Evolutionary conservation across 2,797 vertebrate species (phyloP).

Genomic region (Mormyrus proboscirostris): DNA sequence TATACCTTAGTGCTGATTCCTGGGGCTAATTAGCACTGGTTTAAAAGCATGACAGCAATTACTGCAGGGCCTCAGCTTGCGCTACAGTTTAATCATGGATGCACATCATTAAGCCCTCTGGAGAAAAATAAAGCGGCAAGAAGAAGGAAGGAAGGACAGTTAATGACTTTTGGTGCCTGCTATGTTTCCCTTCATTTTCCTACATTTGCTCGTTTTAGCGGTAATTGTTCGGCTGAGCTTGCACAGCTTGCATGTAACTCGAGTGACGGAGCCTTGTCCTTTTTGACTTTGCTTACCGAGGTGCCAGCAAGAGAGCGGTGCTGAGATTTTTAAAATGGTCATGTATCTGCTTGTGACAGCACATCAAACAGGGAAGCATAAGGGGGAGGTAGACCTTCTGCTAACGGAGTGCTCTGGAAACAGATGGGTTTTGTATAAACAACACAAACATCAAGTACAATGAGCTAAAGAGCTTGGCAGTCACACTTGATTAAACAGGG

Average conservation of each 20-base stretch:
- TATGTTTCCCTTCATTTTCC: slow-evolving; percentile 5
- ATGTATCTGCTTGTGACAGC: slow-evolving; percentile 63
- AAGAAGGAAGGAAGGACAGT: not conserved
- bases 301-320: slow-evolving; percentile 57
- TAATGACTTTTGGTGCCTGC: slow-evolving; percentile 12
- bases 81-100: slow-evolving; percentile 14
- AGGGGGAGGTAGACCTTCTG: slow-evolving; percentile 71
- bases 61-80: not conserved
- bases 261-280: slow-evolving; percentile 36
- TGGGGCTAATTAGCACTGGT: slow-evolving; percentile 14
- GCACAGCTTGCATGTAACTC: slow-evolving; percentile 36
- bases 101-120: slow-evolving; percentile 15
- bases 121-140: not conserved
- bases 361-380: slow-evolving; percentile 72
- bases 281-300: slow-evolving; percentile 52
- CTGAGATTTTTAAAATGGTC: slow-evolving; percentile 55
- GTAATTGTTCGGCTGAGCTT: slow-evolving; percentile 18
- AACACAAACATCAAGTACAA: slow-evolving; percentile 74
- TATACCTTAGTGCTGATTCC: not conserved
- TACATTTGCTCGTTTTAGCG: not conserved
- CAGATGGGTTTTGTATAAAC: slow-evolving; percentile 78
- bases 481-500: slow-evolving; percentile 68
- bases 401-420: slow-evolving; percentile 66
- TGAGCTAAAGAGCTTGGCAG: slow-evolving; percentile 73
- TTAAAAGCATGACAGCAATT: slow-evolving; percentile 17